These are phyloP conservation scores for Eulemur rufifrons DNA, from an alignment of 2,113 vertebrate species.

Conservation along the genomic window DNA sequence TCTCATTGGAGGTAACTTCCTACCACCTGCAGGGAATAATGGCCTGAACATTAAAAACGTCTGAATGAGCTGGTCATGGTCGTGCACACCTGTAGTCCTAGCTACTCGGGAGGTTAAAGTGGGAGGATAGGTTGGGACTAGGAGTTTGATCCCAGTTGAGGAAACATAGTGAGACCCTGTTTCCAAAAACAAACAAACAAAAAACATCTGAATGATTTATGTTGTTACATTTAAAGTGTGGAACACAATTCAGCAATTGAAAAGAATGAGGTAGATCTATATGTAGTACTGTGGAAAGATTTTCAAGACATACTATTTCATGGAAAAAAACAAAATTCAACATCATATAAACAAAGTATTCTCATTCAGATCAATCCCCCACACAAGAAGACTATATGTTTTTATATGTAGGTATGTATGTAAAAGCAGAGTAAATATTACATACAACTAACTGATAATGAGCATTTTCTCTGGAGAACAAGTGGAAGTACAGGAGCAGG, in stretches of 20 bases:
- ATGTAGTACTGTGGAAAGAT: not conserved
- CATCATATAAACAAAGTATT: not conserved
- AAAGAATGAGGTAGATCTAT: not conserved
- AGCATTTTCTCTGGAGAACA: not conserved
- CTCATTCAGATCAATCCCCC: not conserved
- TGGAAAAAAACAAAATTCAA: not conserved
- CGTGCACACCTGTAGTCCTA: not conserved
- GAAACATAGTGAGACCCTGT: not conserved
- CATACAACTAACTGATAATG: not conserved
- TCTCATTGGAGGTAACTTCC: constrained; percentile 93
- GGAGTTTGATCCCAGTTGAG: not conserved
- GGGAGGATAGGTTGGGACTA: no score
- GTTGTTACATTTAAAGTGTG: constrained; percentile 14
- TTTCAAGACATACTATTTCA: not conserved
- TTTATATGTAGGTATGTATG: not conserved
- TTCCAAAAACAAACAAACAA: not conserved
- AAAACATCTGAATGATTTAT: not conserved
- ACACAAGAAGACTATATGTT: not conserved
- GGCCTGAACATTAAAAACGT: not conserved
- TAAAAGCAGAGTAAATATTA: not conserved
- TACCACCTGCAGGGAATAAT: not conserved
- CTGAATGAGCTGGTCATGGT: not conserved
- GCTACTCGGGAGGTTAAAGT: not conserved
- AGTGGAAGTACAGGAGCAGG: not conserved
- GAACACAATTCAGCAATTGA: not conserved